Evolutionary conservation across 2,113 vertebrate genomes (phyloP), one percentile per base, ranked within the genome.

Genomic region (Pica pica): DNA sequence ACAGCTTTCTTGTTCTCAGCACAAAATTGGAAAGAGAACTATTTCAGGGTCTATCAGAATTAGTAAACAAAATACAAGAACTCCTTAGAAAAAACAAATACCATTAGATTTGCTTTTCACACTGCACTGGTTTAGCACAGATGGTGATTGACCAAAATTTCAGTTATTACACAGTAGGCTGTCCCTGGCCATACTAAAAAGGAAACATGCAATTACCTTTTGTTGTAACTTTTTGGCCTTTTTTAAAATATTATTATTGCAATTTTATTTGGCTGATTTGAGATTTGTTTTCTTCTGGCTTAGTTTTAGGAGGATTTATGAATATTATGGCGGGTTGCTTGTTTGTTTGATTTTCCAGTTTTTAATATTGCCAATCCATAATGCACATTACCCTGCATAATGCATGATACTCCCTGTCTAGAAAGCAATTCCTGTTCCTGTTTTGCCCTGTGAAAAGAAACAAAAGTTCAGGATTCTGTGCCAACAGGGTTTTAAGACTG

Each of bases 301-400:
- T 81, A 56, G 22, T 77, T 89, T 89, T 70, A 61, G 60, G 26
- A 87, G 4, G 13, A 39, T 63, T 87, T 81, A 31, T 70, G 7
- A 77, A 37, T 60, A 49, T 27, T 41, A 12, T 18, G 7, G 6
- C 2, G 2, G 0, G 4, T 28, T 35, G 7, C 15, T 56, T 41
- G 4, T 8, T 88, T 44, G n/a, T 9, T 74, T 68, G 26, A 4
- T 87, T 84, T 92, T 73, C 35, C 64, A 57, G 22, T 19, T 91
- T 74, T 86, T 77, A 61, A 49, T 64, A 42, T 49, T 77, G 35
- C 8, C 11, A 7, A 61, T 92, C 22, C 20, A 59, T 15, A 67
- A 73, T 24, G 22, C 2, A 1, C n/a, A 50, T 46, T 59, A 53
- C 11, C 3, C 47, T 1, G 0, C 11, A 52, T 70, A 80, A 57